phyloP scores from a whole-genome alignment of 2,888 invertebrate species.

The Halocaridina rubra region DNA sequence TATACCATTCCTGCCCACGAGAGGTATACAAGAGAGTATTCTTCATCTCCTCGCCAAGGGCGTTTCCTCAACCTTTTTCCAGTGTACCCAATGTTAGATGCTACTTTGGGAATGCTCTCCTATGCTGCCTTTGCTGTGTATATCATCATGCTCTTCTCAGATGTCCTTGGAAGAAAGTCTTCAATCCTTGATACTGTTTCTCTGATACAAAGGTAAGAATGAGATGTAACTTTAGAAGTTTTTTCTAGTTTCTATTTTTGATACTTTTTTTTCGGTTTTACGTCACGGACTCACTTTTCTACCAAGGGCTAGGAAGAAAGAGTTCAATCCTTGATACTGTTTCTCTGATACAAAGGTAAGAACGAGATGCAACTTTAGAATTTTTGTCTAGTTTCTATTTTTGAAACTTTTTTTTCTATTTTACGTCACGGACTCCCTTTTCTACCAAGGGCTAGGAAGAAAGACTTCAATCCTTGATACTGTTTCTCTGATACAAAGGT shows the following conservation, averaged over 20 bases:
- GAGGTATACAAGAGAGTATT: too few relatives aligned
- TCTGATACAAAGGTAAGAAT: constrained; percentile 6
- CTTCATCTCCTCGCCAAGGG: too few relatives aligned
- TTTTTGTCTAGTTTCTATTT: too few relatives aligned
- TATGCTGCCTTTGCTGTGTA: constrained; percentile 45
- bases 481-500: constrained; percentile 7
- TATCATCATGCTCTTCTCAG: constrained; percentile 17
- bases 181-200: background rate
- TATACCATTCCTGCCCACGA: too few relatives aligned
- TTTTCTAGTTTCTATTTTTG: too few relatives aligned
- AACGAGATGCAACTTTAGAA: background rate
- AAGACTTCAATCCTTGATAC: background rate
- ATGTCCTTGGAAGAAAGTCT: background rate
- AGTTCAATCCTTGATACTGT: background rate
- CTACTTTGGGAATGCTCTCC: constrained; percentile 42
- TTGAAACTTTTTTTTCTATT: too few relatives aligned
- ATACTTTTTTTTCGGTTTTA: too few relatives aligned
- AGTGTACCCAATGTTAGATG: constrained; percentile 34
- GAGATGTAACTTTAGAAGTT: background rate
- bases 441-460: background rate
- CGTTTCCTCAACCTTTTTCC: background rate
- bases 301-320: background rate
- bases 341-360: constrained; percentile 12
- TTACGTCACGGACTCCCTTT: too few relatives aligned
- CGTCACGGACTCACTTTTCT: too few relatives aligned